Base-by-base conservation (phyloP, 1,140 invertebrate species). In the Drosophila murphyi region DNA sequence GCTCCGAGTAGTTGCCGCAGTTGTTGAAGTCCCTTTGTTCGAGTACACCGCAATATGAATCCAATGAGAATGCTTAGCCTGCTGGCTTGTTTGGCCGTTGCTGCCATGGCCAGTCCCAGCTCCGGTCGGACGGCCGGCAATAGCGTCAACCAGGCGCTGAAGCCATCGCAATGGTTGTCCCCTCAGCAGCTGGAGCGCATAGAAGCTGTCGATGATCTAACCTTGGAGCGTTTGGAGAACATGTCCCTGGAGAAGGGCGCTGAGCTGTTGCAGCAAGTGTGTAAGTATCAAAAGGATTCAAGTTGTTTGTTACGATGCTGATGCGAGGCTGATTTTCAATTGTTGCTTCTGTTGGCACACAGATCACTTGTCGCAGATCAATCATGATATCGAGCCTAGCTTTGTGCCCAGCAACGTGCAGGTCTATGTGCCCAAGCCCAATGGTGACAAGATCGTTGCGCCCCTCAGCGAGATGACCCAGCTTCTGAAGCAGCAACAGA, bases 351-450 rank as follows among this genome's bases (percentile, higher is more conserved):
- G 2, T 20, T 20, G 20, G 5, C 10, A 4, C 10, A 0, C 28
- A 90, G 87, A 91, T 56, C 88, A 91, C 55, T 71, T 91, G 62
- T 82, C 82, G 20, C 82, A 88, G 57, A 82, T 88, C 71, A 67
- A 76, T 28, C 78, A 86, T 48, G 71, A 87, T 28, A 59, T 91
- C 29, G 76, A 87, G 56, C 87, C 88, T 37, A 90, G 37, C 61
- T 91, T 48, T 32, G 87, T 82, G 37, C 88, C 87, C 52, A 82
- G 60, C 68, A 72, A 75, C 41, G 76, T 91, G 50, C 81, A 76
- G 12, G 76, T 52, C 7, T 86, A 80, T 12, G 56, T 82, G 47
- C 72, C 83, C 48, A 47, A 63, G 39, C 73, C 80, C 51, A 83
- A 87, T 28, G 82, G 89, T 12, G 74, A 91, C 34, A 81, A 81